phyloP scores from a whole-genome alignment of 1,140 invertebrate species.

The Cydia pomonella region DNA sequence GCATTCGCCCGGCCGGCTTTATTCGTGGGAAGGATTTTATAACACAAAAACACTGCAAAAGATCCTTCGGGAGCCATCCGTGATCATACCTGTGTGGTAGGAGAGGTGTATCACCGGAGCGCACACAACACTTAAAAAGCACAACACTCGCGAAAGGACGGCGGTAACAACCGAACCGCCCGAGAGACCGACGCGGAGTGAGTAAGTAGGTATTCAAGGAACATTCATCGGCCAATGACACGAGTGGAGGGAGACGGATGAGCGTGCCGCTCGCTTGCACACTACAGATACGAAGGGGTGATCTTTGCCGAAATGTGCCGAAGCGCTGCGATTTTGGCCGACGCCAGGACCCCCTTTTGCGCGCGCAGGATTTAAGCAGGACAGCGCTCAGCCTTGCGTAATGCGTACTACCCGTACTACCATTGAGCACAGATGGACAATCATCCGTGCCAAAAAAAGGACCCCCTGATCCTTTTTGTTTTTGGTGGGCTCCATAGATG shows the following conservation, averaged over 20 bases:
- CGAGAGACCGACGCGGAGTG: slow-evolving; percentile 66
- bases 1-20: slow-evolving; percentile 59
- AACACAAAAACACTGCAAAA: slow-evolving; percentile 51
- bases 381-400: slow-evolving; percentile 43
- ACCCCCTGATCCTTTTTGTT: neutral
- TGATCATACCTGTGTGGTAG: slow-evolving; percentile 58
- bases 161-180: slow-evolving; percentile 70
- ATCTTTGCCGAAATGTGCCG: slow-evolving; percentile 48
- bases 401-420: neutral
- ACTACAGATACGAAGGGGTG: slow-evolving; percentile 39
- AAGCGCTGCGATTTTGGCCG: slow-evolving; percentile 45
- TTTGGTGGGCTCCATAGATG: neutral
- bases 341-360: slow-evolving; percentile 58
- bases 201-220: slow-evolving; percentile 51
- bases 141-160: slow-evolving; percentile 75
- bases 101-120: slow-evolving; percentile 57
- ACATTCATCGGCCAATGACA: slow-evolving; percentile 71
- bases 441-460: neutral
- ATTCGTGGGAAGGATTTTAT: slow-evolving; percentile 52
- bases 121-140: slow-evolving; percentile 67
- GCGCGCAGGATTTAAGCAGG: slow-evolving; percentile 57
- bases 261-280: slow-evolving; percentile 43
- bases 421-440: slow-evolving; percentile 37
- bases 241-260: slow-evolving; percentile 46
- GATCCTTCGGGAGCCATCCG: slow-evolving; percentile 32